These are phyloP conservation scores for Gisinianus flammeolus DNA, from an alignment of 2,888 invertebrate genomes.

Conservation along the genomic window DNA sequence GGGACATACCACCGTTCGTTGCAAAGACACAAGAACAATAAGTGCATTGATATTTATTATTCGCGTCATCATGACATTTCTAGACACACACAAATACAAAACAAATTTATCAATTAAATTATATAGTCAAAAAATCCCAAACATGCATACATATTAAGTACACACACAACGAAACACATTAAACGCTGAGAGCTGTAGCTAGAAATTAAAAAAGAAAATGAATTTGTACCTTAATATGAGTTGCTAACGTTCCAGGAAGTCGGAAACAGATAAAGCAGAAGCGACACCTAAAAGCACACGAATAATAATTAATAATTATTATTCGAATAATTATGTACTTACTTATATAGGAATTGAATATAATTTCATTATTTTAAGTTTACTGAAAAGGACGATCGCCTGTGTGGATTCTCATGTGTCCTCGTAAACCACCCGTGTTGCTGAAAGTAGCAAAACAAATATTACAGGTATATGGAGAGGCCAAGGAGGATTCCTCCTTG, in stretches of 20 bases:
- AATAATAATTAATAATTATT: no score
- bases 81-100: no score
- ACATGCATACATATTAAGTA: not conserved
- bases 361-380: no score
- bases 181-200: no score
- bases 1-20: slow-evolving; percentile 1
- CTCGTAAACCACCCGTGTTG: not conserved
- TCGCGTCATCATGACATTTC: slow-evolving; percentile 21
- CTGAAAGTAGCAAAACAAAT: not conserved
- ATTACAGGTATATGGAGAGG: not conserved
- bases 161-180: no score
- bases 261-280: slow-evolving; percentile 30
- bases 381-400: slow-evolving; percentile 5
- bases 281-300: not conserved
- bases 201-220: no score
- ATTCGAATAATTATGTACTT: no score
- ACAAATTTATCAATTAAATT: not conserved
- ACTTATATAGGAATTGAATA: no score
- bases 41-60: slow-evolving; percentile 1
- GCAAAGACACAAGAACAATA: slow-evolving; percentile 16
- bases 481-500: not conserved
- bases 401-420: slow-evolving; percentile 22
- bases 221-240: slow-evolving; percentile 26
- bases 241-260: not conserved
- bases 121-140: not conserved